Conservation (phyloP, 1,140 invertebrate genomes). For the Solenopsis invicta region DNA sequence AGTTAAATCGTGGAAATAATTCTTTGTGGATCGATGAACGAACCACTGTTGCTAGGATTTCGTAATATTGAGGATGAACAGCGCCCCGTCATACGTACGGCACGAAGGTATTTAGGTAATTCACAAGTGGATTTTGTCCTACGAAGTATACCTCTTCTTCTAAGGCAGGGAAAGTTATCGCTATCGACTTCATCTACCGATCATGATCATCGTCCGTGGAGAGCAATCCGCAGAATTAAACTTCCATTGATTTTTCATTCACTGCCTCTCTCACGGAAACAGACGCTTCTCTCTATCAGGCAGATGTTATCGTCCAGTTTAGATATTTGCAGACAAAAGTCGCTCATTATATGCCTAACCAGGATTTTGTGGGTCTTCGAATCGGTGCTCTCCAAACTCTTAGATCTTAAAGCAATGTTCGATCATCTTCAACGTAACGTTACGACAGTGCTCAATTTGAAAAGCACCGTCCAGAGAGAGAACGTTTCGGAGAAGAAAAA, state of each 20-base stretch:
- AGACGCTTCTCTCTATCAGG: not conserved
- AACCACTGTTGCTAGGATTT: slow-evolving; percentile 1
- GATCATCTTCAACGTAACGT: slow-evolving; percentile 22
- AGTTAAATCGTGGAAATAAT: slow-evolving; percentile 2
- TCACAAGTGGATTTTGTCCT: slow-evolving; percentile 32
- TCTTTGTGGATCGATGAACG: slow-evolving; percentile 6
- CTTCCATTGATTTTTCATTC: slow-evolving; percentile 54
- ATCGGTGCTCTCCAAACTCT: not conserved
- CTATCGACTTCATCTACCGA: slow-evolving; percentile 22
- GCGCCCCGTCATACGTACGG: slow-evolving; percentile 72
- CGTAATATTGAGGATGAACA: slow-evolving; percentile 38
- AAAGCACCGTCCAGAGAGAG: not conserved
- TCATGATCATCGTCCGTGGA: not conserved
- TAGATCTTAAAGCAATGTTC: slow-evolving; percentile 12
- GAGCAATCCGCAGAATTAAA: slow-evolving; percentile 12
- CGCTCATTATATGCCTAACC: not conserved
- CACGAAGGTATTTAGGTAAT: slow-evolving; percentile 74
- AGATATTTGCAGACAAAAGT: slow-evolving; percentile 5
- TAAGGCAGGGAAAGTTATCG: slow-evolving; percentile 26
- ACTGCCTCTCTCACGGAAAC: slow-evolving; percentile 54
- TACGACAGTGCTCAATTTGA: not conserved
- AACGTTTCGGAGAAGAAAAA: slow-evolving; percentile 13
- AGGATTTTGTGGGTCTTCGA: slow-evolving; percentile 2
- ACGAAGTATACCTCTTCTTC: slow-evolving; percentile 20
- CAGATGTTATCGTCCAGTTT: slow-evolving; percentile 14